These are phyloP conservation scores for Pterophyllum scalare DNA, from an alignment of 2,113 vertebrate genomes.

Conservation along the genomic window DNA sequence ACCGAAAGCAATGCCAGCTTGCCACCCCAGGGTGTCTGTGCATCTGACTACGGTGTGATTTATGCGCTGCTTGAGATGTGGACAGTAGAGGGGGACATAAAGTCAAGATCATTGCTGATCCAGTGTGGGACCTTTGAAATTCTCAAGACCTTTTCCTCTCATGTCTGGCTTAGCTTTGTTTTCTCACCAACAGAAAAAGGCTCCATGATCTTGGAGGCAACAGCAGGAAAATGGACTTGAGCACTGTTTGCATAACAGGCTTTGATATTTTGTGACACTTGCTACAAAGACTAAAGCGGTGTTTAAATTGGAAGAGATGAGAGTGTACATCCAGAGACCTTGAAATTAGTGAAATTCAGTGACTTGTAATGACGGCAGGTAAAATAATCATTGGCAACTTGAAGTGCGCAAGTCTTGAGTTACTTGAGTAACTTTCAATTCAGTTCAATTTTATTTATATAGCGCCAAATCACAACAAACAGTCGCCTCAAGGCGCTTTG, in stretches of 20 bases:
- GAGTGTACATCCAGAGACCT: too few relatives aligned
- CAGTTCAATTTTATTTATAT: too few relatives aligned
- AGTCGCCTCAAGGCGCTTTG: too few relatives aligned
- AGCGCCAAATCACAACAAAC: too few relatives aligned
- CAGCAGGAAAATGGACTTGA: not conserved
- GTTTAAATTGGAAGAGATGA: not conserved
- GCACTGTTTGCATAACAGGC: not conserved
- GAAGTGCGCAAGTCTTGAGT: not conserved
- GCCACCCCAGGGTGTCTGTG: constrained; percentile 5
- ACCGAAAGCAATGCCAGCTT: constrained; percentile 32
- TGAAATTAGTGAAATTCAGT: not conserved
- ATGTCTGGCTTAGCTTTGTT: not conserved
- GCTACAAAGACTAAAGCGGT: not conserved
- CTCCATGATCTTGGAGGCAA: not conserved
- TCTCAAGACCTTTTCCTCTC: not conserved
- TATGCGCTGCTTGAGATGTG: constrained; percentile 44
- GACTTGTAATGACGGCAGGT: not conserved
- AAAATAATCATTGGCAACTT: not conserved
- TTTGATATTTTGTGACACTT: not conserved
- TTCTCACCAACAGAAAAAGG: not conserved
- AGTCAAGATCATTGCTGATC: not conserved
- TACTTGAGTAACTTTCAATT: not conserved
- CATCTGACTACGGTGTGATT: constrained; percentile 36
- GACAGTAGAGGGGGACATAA: constrained; percentile 26
- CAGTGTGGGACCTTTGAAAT: not conserved